Evolutionary conservation across 92 coral and sea anemone genomes (phyloP), one percentile per base, ranked within the genome.

Genomic region (Palythoa heliodiscus): DNA sequence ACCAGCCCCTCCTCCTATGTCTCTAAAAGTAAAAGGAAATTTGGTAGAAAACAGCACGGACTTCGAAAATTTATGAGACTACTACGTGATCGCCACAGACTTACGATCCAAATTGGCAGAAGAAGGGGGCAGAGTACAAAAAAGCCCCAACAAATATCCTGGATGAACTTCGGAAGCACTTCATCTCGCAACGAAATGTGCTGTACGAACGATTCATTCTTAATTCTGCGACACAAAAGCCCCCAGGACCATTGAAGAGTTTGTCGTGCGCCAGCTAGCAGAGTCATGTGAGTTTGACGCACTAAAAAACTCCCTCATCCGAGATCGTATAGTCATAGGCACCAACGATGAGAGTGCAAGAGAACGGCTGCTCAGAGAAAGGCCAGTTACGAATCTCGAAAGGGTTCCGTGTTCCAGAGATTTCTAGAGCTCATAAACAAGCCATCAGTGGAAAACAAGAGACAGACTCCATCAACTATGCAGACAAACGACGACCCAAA

Each of bases 1-100:
- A 29, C 89, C 89, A 35, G 86, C 89, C 54, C 89, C 86, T 40
- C 75, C 77, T 55, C 85, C 89, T n/a, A 86, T 78, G 85, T 86
- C 79, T 7, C n/a, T n/a, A n/a, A n/a, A n/a, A n/a, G 57, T 70
- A 40, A 86, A 78, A 83, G 86, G 89, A 70, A 86, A 86, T 60
- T 43, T 86, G 61, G 89, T 72, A 29, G 86, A 86, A 47, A 86
- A 86, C 82, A 76, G 89, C 77, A 86, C 17, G 60, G 78, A 86
- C 69, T 77, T 86, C 52, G 79, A 86, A 78, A 86, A 43, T 66
- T 78, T 79, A 23, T 86, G 89, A 86, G 85, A 69, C 58, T 67
- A 86, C 61, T 77, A 78, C 25, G 73, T 70, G n/a, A n/a, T n/a
- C n/a, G n/a, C n/a, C n/a, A n/a, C n/a, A n/a, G n/a, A n/a, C n/a